Percentiles rank a stretch among this genome's conserved stretches.
Conservation (phyloP, 1,140 invertebrate species). For the Ladona fulva region DNA sequence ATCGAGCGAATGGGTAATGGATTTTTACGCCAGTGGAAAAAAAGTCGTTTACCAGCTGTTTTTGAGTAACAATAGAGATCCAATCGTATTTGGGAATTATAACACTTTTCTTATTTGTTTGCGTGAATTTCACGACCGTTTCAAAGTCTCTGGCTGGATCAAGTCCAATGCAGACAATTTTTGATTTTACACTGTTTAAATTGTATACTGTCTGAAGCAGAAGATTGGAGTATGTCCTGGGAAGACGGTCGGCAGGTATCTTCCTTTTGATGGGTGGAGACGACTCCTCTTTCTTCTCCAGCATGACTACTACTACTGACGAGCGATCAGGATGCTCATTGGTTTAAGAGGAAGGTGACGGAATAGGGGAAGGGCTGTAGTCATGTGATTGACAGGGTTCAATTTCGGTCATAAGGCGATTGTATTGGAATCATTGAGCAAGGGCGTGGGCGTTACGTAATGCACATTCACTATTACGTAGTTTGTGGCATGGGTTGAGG, state of each 20-base stretch:
- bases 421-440: not conserved
- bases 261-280: not conserved
- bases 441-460: not conserved
- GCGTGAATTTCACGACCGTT: not conserved
- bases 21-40: no score
- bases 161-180: not conserved
- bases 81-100: no score
- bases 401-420: not conserved
- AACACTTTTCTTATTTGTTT: no score
- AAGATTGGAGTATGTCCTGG: no score
- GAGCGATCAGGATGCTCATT: not conserved
- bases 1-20: no score
- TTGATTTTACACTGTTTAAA: not conserved
- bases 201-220: not conserved
- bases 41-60: no score
- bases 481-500: not conserved
- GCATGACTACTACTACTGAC: not conserved
- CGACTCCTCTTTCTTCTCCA: not conserved
- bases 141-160: not conserved
- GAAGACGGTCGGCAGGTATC: not conserved
- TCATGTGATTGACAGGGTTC: not conserved
- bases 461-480: not conserved
- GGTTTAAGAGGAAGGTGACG: not conserved
- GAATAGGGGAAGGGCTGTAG: not conserved
- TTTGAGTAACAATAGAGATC: no score